Evolutionary conservation across 2,888 invertebrate species (phyloP).

Genomic region (Hymenopus coronatus): DNA sequence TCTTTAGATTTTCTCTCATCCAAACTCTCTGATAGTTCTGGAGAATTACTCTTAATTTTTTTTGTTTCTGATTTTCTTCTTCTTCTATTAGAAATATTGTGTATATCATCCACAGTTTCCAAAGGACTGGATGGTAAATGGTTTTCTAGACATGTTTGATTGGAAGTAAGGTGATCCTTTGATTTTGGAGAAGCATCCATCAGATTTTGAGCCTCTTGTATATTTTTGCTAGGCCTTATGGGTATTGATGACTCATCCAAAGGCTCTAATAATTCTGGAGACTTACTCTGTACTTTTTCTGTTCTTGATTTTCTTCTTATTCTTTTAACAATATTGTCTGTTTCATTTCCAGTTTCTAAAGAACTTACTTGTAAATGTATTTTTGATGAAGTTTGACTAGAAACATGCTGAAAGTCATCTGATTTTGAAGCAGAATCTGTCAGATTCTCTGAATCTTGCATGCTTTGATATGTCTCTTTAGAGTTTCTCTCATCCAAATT

Average conservation of each 20-base stretch:
- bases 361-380: not conserved
- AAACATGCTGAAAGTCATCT: not conserved
- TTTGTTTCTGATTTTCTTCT: too few species aligned
- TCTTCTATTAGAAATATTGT: too few species aligned
- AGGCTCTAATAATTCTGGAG: not conserved
- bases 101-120: too few species aligned
- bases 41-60: too few species aligned
- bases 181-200: not conserved
- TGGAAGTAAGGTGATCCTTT: too few species aligned
- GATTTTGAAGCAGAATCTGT: not conserved
- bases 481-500: not conserved
- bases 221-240: too few species aligned
- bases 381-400: not conserved
- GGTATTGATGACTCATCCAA: too few species aligned
- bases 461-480: not conserved
- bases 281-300: not conserved
- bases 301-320: not conserved
- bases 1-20: not conserved
- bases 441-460: not conserved
- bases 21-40: too few species aligned
- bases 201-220: not conserved
- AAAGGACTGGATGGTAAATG: too few species aligned
- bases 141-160: too few species aligned
- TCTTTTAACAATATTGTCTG: not conserved
- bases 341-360: not conserved